These are phyloP conservation scores for Acanthisitta chloris DNA, from an alignment of 2,113 vertebrate species.

Conservation along the genomic window DNA sequence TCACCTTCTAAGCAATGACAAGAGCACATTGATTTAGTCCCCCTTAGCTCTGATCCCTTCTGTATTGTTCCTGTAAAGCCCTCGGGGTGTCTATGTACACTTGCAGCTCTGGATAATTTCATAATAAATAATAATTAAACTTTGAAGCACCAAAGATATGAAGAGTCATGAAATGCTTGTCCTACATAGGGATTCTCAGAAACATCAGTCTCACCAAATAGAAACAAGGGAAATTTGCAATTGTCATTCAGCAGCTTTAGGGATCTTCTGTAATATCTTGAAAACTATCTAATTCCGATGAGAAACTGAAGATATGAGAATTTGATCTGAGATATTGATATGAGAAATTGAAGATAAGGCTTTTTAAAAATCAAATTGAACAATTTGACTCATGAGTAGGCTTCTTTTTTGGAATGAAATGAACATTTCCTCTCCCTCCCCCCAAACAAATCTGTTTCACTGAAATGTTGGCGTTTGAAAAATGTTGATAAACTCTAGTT, in stretches of 20 bases:
- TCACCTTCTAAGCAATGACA: not conserved
- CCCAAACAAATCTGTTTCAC: conserved; percentile 66
- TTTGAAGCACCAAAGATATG: not conserved
- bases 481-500: conserved; percentile 59
- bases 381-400: conserved; percentile 51
- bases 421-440: conserved; percentile 48
- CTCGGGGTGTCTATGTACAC: not conserved
- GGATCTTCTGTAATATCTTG: not conserved
- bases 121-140: conserved; percentile 14
- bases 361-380: not conserved
- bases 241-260: not conserved
- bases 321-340: too few species aligned
- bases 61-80: not conserved
- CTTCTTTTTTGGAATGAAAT: conserved; percentile 59
- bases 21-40: not conserved
- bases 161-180: not conserved
- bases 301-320: too few species aligned
- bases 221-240: not conserved
- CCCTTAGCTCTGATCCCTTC: not conserved
- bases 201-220: not conserved
- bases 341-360: not conserved
- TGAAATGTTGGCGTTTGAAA: conserved; percentile 59
- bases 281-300: not conserved
- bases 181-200: not conserved
- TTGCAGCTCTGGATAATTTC: not conserved